Conservation (phyloP, 2,888 invertebrate species). For the Chaitophorus viminalis region DNA sequence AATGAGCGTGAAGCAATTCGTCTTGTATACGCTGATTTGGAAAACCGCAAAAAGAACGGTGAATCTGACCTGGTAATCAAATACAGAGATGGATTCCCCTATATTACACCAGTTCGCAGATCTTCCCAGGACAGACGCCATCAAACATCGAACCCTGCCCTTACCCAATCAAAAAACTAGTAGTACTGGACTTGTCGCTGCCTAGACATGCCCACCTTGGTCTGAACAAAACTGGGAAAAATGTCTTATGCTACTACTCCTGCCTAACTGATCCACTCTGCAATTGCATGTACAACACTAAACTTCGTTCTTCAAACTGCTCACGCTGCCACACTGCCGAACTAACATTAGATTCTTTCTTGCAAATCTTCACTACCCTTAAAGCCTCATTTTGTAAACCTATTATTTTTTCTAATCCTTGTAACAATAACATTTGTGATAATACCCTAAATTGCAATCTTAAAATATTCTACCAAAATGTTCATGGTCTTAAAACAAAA, state of each 20-base stretch:
- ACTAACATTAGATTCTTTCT: neutral
- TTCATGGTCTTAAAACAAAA: neutral
- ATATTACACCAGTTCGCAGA: neutral
- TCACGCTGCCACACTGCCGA: neutral
- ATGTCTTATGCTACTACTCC: neutral
- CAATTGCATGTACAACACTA: neutral
- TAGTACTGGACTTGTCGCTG: neutral
- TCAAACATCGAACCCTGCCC: neutral
- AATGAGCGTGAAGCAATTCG: neutral
- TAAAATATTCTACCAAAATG: conserved; percentile 1
- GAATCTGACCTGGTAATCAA: neutral
- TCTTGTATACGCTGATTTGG: conserved; percentile 13
- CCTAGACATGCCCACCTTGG: neutral
- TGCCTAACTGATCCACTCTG: neutral
- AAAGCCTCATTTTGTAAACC: conserved; percentile 3
- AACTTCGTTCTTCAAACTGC: neutral
- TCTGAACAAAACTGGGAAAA: neutral
- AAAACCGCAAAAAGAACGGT: conserved; percentile 14
- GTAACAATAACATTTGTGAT: neutral
- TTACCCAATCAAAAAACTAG: conserved; percentile 4
- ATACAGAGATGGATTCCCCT: conserved; percentile 1
- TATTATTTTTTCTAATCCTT: neutral
- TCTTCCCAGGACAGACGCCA: neutral
- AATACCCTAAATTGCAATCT: neutral
- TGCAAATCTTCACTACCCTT: neutral